Evolutionary conservation across 2,113 vertebrate species (phyloP).

Genomic region (Prolemur simus): DNA sequence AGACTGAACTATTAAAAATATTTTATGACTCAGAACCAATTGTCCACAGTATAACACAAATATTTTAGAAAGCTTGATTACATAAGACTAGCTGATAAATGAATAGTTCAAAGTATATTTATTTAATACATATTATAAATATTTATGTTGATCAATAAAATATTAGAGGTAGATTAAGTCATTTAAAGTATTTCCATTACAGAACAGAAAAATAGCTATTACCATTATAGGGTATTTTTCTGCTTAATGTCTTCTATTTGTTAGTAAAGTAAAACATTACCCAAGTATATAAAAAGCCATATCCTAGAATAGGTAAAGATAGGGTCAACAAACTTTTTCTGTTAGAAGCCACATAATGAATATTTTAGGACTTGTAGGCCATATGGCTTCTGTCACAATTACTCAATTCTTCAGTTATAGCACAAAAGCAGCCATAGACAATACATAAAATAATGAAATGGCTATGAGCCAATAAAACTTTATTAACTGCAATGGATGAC

Average conservation of each 20-base stretch:
- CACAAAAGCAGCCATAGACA: not conserved
- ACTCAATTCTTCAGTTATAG: not conserved
- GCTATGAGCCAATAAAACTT: not conserved
- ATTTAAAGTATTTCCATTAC: constrained; percentile 14
- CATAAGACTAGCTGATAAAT: constrained; percentile 27
- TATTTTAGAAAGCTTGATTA: constrained; percentile 55
- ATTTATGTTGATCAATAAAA: constrained; percentile 53
- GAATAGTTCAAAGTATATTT: constrained; percentile 44
- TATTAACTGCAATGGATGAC: constrained; percentile 1
- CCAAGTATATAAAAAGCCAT: not conserved
- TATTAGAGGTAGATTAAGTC: constrained; percentile 7
- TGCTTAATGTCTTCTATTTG: not conserved
- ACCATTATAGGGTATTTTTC: not conserved
- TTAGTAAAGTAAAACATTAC: constrained; percentile 22
- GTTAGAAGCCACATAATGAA: not conserved
- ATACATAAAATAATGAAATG: not conserved
- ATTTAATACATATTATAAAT: constrained; percentile 47
- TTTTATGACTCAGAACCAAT: constrained; percentile 44
- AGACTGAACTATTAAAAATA: constrained; percentile 53
- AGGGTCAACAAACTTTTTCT: not conserved
- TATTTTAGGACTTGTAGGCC: not conserved
- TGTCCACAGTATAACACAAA: constrained; percentile 53
- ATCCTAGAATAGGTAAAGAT: not conserved
- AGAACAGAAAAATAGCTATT: constrained; percentile 14
- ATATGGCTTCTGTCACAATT: not conserved